Conservation (phyloP, 2,797 vertebrate genomes). For the Myripristis murdjan region DNA sequence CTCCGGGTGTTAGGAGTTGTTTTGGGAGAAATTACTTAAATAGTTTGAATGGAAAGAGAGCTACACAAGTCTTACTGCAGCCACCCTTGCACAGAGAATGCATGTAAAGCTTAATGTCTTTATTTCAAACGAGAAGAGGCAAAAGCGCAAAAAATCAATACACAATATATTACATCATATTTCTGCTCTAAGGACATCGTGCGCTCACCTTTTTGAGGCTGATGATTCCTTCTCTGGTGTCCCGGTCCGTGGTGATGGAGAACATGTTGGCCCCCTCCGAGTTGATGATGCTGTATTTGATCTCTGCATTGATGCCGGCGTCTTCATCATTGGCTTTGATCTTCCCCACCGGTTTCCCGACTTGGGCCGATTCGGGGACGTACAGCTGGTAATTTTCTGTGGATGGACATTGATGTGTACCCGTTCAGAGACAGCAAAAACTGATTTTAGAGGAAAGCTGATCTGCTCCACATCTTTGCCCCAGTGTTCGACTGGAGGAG, state of each 20-base stretch:
- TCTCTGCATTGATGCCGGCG: conserved; percentile 94
- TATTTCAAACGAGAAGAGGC: too few species aligned
- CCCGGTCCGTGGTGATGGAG: conserved; percentile 93
- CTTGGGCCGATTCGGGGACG: conserved; percentile 97
- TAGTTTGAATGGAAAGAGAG: too few species aligned
- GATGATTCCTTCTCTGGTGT: conserved; percentile 95
- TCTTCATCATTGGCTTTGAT: conserved; percentile 98
- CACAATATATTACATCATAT: too few species aligned
- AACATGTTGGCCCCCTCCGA: conserved; percentile 93
- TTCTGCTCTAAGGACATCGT: too few species aligned
- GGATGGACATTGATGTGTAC: conserved; percentile 30
- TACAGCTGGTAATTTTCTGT: conserved; percentile 97
- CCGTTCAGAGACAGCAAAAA: conserved; percentile 21
- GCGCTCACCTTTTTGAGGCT: conserved; percentile 92
- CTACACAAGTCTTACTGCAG: too few species aligned
- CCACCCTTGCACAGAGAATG: too few species aligned
- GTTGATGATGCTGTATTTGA: conserved; percentile 96
- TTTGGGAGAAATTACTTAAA: too few species aligned
- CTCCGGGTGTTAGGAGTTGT: too few species aligned
- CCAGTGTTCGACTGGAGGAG: conserved; percentile 38
- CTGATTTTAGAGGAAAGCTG: conserved; percentile 12
- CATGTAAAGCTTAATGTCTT: too few species aligned
- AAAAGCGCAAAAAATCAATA: too few species aligned
- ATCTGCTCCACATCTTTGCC: conserved; percentile 25
- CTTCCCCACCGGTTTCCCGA: conserved; percentile 96